Evolutionary conservation across 2,113 vertebrate genomes (phyloP).

Genomic region (Haliaeetus leucogaster): DNA sequence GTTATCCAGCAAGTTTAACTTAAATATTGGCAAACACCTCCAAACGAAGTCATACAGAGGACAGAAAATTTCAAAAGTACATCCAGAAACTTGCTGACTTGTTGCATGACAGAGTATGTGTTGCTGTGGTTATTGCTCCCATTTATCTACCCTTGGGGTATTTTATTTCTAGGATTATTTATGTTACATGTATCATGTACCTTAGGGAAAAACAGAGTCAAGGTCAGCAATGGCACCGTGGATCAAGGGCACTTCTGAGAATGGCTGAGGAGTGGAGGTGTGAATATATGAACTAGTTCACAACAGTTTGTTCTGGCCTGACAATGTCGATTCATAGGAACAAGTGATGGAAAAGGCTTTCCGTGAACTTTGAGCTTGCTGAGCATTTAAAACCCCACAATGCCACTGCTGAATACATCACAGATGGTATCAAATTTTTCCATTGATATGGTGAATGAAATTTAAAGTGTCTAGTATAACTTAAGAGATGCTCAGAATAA

Average conservation of each 20-base stretch:
- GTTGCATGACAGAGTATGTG: not conserved
- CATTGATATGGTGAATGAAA: not conserved
- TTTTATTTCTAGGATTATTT: not conserved
- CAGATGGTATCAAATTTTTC: not conserved
- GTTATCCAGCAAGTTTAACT: not conserved
- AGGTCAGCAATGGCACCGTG: not conserved
- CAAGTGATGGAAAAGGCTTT: not conserved
- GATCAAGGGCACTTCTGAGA: not conserved
- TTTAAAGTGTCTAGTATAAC: not conserved
- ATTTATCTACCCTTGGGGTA: not conserved
- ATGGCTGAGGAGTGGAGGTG: not conserved
- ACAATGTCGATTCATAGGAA: not conserved
- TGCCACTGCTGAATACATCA: not conserved
- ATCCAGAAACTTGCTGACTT: not conserved
- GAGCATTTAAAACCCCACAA: not conserved
- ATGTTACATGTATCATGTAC: rapidly evolving
- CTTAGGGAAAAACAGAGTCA: not conserved
- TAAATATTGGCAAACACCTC: not conserved
- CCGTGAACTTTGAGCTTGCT: not conserved
- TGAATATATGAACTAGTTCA: not conserved
- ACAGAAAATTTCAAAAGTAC: not conserved
- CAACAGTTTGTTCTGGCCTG: not conserved
- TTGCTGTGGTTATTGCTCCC: not conserved
- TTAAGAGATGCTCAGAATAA: not conserved
- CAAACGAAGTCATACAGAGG: not conserved